These are phyloP conservation scores for Pangasius mekongensis DNA, from an alignment of 2,797 vertebrate species.

Conservation along the genomic window DNA sequence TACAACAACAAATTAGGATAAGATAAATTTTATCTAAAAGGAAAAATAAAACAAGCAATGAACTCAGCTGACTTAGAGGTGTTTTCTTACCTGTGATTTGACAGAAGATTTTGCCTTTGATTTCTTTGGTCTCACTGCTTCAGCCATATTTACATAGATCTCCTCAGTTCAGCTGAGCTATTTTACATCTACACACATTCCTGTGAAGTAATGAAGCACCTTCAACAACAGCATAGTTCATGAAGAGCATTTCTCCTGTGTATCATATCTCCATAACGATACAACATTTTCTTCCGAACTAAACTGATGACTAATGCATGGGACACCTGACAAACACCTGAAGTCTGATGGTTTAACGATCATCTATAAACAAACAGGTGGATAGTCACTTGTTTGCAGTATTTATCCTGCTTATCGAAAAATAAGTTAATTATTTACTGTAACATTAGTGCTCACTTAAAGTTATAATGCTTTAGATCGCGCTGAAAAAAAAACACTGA, in stretches of 20 bases:
- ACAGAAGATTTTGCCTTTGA: slow-evolving; percentile 70
- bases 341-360: neutral
- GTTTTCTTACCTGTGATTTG: slow-evolving; percentile 73
- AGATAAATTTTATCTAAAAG: neutral
- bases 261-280: neutral
- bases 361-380: neutral
- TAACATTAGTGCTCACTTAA: neutral
- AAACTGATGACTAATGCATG: neutral
- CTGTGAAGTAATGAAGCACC: neutral
- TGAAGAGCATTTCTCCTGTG: neutral
- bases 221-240: neutral
- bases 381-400: neutral
- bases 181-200: slow-evolving; percentile 45
- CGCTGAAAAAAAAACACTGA: neutral
- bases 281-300: neutral
- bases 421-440: neutral
- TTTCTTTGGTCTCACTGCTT: slow-evolving; percentile 80
- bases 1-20: neutral
- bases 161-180: slow-evolving; percentile 55
- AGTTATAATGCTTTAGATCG: neutral
- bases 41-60: neutral
- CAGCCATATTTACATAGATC: slow-evolving; percentile 69
- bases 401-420: neutral
- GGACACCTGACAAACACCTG: neutral
- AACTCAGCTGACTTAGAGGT: neutral